Base-by-base conservation (phyloP, 2,888 invertebrate genomes). In the Loripinus fragilis region DNA sequence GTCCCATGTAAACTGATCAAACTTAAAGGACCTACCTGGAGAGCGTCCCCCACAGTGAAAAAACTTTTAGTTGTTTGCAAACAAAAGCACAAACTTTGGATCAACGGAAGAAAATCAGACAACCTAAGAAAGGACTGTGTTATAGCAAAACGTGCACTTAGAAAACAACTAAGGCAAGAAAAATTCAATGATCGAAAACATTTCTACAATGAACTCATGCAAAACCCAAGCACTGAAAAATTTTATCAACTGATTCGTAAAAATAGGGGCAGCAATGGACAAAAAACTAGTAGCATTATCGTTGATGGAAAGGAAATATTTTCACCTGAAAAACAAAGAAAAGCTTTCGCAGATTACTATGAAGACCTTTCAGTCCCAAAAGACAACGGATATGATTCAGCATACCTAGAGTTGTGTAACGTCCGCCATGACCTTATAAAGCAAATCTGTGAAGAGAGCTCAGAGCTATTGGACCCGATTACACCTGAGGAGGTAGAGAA, bases 21-120 rank as follows among this genome's bases (percentile, higher is more conserved):
- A 64, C 30, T 64, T 5, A 64, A 64, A 25, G 64, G 64, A 25
- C 64, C 64, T 10, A 15, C 15, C 12, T 64, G 64, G 64, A 64
- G 28, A 23, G 64, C 64, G 5, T 64, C 64, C 28, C 64, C 64
- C 8, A 25, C 7, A n/a, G 64, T 64, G 8, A 33, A 15, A 25
- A 25, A 25, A 12, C 28, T 64, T 3, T 20, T 64, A 35, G 17
- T 3, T 15, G 33, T 33, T 5, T 64, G 64, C 28, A 8, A 64
- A 7, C 8, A 30, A 17, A 64, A 64, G 28, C 17, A 64, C 28
- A 64, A 35, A 35, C 64, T 64, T 7, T 64, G 64, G 64, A 23
- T 35, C 20, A 64, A 28, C 20, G n/a, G 30, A 25, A 30, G 64
- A 10, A 64, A 64, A 28, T 20, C 30, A 7, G 35, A 64, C 7